A percentile compares a stretch with the other conserved stretches of the same genome.
These are phyloP conservation scores for Hydraecia micacea DNA, from an alignment of 2,888 invertebrate species.

Conservation along the genomic window DNA sequence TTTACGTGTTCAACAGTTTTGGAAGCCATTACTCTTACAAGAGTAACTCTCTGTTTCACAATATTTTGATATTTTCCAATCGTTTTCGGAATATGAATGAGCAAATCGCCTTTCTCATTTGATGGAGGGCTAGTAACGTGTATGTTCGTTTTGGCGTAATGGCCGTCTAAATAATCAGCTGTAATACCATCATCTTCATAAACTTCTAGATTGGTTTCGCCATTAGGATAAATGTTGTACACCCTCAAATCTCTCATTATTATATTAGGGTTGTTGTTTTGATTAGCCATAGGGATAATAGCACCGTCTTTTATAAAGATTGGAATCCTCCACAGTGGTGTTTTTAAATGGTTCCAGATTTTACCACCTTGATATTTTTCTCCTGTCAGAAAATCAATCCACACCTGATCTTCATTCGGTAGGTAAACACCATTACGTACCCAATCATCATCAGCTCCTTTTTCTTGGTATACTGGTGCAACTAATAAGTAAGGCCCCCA, in stretches of 20 bases:
- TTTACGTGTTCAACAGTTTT: conserved; percentile 74
- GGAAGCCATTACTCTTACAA: conserved; percentile 80
- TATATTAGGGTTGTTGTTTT: conserved; percentile 83
- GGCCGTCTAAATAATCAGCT: conserved; percentile 75
- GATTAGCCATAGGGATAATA: conserved; percentile 83
- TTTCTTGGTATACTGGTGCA: conserved; percentile 82
- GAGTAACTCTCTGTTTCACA: conserved; percentile 77
- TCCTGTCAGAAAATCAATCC: conserved; percentile 85
- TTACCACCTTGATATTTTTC: conserved; percentile 85
- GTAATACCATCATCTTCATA: conserved; percentile 87
- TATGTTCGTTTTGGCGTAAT: conserved; percentile 78
- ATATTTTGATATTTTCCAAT: conserved; percentile 79
- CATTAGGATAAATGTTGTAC: conserved; percentile 81
- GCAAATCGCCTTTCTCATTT: conserved; percentile 74
- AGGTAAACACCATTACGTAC: conserved; percentile 81
- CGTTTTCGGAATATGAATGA: conserved; percentile 78
- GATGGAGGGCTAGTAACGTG: conserved; percentile 72
- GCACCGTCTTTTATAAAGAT: conserved; percentile 85
- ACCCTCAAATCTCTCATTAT: conserved; percentile 79
- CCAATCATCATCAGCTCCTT: conserved; percentile 63
- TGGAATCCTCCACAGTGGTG: conserved; percentile 85
- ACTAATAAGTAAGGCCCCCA: conserved; percentile 86
- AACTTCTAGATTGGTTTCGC: conserved; percentile 74
- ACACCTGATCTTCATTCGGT: conserved; percentile 80
- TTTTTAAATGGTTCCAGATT: conserved; percentile 78